Conservation (phyloP, 2,113 vertebrate genomes). For the Anolis sagrei region DNA sequence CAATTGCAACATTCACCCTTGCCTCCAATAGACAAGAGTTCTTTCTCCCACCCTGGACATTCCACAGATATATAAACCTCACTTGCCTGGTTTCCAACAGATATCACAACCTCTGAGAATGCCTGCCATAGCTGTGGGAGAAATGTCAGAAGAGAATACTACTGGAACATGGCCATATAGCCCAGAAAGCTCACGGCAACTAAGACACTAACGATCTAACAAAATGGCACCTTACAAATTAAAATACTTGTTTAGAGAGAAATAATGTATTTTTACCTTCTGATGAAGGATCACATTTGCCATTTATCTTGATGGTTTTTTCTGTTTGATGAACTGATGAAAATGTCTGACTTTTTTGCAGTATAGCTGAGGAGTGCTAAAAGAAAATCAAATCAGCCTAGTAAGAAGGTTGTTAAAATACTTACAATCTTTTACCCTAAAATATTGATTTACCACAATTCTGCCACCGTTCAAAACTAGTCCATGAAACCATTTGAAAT, state of each 20-base stretch:
- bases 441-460: neutral
- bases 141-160: too few relatives aligned
- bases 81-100: too few relatives aligned
- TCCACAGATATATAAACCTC: too few relatives aligned
- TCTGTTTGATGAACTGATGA: conserved; percentile 65
- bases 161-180: too few relatives aligned
- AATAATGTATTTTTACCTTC: conserved; percentile 72
- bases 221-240: neutral
- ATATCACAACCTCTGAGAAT: too few relatives aligned
- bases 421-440: neutral
- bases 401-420: neutral
- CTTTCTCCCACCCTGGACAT: too few relatives aligned
- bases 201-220: neutral
- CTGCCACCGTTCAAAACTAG: neutral
- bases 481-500: neutral
- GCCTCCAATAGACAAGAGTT: too few relatives aligned
- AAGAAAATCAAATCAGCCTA: conserved; percentile 18
- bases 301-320: conserved; percentile 60
- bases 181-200: too few relatives aligned
- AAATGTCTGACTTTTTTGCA: conserved; percentile 62
- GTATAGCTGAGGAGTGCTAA: conserved; percentile 72
- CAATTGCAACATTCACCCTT: too few relatives aligned
- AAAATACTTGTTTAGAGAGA: too few relatives aligned
- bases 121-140: too few relatives aligned
- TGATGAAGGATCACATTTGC: conserved; percentile 61